Evolutionary conservation across 2,113 vertebrate genomes (phyloP).

Genomic region (Nycticryphes semicollaris): DNA sequence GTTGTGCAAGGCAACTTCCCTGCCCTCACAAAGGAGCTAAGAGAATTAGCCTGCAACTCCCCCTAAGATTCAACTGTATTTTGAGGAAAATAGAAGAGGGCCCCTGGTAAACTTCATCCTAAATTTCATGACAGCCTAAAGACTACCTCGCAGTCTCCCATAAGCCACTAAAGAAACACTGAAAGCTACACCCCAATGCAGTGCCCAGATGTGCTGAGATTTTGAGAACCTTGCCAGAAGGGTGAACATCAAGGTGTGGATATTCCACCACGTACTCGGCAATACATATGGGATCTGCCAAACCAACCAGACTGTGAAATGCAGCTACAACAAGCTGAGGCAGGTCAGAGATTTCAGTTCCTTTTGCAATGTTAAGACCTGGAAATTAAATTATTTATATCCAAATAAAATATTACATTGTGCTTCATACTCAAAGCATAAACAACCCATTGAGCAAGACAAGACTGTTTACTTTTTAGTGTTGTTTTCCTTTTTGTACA

Average conservation of each 20-base stretch:
- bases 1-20: background rate
- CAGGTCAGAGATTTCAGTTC: conserved; percentile 81
- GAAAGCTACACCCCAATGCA: conserved; percentile 78
- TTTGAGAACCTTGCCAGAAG: conserved; percentile 72
- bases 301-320: conserved; percentile 81
- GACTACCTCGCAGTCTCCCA: conserved; percentile 75
- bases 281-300: conserved; percentile 75
- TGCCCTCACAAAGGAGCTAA: background rate
- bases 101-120: background rate
- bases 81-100: background rate
- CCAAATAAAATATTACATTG: conserved; percentile 54
- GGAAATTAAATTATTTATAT: conserved; percentile 43
- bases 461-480: conserved; percentile 40
- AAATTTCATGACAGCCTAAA: background rate
- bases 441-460: conserved; percentile 67
- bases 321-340: conserved; percentile 78
- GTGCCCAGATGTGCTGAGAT: conserved; percentile 75
- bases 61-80: background rate
- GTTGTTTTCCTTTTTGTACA: conserved; percentile 56
- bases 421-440: conserved; percentile 59
- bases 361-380: conserved; percentile 83
- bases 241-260: conserved; percentile 74
- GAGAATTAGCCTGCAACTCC: background rate
- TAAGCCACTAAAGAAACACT: conserved; percentile 77
- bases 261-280: conserved; percentile 78